These are phyloP conservation scores for Rhimphoctona megacephalus DNA, from an alignment of 2,888 invertebrate species.

Conservation along the genomic window DNA sequence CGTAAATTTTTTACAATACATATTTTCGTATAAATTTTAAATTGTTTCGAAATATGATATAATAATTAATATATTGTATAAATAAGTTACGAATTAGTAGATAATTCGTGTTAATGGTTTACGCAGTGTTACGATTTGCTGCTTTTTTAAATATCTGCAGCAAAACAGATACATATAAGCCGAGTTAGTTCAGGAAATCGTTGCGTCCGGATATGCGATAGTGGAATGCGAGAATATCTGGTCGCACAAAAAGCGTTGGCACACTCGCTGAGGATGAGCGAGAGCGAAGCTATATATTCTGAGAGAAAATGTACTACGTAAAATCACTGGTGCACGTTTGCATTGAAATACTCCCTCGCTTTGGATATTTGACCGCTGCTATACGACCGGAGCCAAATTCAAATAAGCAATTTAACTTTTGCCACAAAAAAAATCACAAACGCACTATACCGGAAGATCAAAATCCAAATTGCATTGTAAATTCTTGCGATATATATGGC, in stretches of 20 bases:
- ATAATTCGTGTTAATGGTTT: background rate
- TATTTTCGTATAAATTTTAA: background rate
- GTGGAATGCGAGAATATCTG: conserved; percentile 19
- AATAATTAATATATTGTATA: background rate
- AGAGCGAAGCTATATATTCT: conserved; percentile 5
- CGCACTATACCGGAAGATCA: background rate
- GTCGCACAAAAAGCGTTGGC: conserved; percentile 34
- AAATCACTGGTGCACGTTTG: background rate
- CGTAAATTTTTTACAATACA: too few species aligned
- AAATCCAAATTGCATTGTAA: background rate
- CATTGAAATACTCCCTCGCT: background rate
- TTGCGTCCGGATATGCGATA: conserved; percentile 27
- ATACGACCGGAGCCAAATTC: conserved; percentile 14
- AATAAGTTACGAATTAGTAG: background rate
- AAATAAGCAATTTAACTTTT: conserved; percentile 35
- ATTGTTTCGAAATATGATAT: too few species aligned
- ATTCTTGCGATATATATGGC: background rate
- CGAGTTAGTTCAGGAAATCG: conserved; percentile 8
- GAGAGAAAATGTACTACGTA: conserved; percentile 15
- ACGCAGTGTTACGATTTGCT: background rate
- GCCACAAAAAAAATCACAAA: conserved; percentile 1
- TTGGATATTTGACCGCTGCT: conserved; percentile 17
- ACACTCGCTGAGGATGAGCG: conserved; percentile 5
- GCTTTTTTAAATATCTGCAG: background rate
- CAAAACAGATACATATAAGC: background rate